Evolutionary conservation across 2,888 invertebrate species (phyloP).

Genomic region (Megalurothrips usitatus): DNA sequence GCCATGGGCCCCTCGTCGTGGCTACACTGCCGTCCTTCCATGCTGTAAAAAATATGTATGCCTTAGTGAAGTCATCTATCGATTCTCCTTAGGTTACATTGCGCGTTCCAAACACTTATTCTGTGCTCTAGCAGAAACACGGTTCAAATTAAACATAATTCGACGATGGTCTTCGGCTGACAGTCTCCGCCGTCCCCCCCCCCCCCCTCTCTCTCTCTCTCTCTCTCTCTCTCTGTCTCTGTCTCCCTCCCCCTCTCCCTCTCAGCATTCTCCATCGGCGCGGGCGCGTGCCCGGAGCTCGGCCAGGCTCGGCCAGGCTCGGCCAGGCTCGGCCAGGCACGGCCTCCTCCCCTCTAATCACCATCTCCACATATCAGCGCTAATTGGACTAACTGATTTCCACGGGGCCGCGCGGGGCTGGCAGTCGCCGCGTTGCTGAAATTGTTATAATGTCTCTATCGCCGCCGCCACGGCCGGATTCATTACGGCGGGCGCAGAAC

Average conservation of each 20-base stretch:
- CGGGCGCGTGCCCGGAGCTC: neutral
- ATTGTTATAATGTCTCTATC: constrained; percentile 9
- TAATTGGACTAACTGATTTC: neutral
- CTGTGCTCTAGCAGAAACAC: too few relatives aligned
- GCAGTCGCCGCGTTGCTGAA: neutral
- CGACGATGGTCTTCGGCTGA: too few relatives aligned
- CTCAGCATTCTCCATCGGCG: neutral
- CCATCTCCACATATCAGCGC: neutral
- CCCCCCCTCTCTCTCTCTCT: neutral
- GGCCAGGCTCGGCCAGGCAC: neutral
- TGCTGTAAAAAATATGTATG: too few relatives aligned
- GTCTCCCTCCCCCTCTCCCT: too few relatives aligned
- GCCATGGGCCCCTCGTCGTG: neutral
- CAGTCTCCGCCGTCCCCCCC: neutral
- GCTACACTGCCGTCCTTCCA: neutral
- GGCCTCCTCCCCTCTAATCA: neutral
- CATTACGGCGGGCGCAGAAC: neutral
- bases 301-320: neutral
- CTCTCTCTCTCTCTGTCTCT: too few relatives aligned
- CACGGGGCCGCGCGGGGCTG: neutral
- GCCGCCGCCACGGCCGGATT: neutral
- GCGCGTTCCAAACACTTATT: too few relatives aligned
- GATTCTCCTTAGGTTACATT: too few relatives aligned
- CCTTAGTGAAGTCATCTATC: too few relatives aligned
- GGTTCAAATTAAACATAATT: too few relatives aligned